phyloP scores from a whole-genome alignment of 2,113 vertebrate genomes.

The Passer domesticus region DNA sequence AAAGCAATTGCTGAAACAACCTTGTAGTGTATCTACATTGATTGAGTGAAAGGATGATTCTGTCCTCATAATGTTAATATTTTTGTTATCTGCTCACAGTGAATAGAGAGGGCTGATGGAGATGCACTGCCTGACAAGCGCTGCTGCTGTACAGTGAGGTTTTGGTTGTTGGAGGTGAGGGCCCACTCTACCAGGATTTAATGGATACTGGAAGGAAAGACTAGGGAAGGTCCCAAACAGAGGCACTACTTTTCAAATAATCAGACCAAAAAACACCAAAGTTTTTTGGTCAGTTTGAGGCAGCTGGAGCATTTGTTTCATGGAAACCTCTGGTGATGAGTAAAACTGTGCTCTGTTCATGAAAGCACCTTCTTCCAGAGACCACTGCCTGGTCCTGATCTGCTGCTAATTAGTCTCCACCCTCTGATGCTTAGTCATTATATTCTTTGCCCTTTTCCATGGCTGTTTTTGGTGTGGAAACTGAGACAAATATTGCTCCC shows the following conservation, averaged over 20 bases:
- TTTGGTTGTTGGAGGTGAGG: neutral
- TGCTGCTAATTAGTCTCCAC: conserved; percentile 48
- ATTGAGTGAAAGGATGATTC: neutral
- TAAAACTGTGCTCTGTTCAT: conserved; percentile 3
- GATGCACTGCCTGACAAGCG: neutral
- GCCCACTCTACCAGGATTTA: neutral
- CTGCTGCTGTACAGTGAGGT: neutral
- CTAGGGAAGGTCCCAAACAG: neutral
- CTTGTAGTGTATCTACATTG: neutral
- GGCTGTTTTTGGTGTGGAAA: conserved; percentile 48
- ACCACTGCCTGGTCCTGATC: conserved; percentile 28
- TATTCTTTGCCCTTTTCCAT: conserved; percentile 54
- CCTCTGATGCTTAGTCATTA: conserved; percentile 50
- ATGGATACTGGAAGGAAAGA: neutral
- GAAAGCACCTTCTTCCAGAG: conserved; percentile 53
- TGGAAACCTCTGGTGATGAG: conserved; percentile 30
- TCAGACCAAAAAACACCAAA: neutral
- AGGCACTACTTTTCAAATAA: neutral
- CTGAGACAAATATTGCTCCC: conserved; percentile 14
- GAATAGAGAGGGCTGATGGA: neutral
- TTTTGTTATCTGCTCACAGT: neutral
- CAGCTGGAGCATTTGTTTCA: neutral
- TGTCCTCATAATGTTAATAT: neutral
- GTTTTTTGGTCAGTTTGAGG: neutral
- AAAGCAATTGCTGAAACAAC: neutral